Percentiles rank a stretch among this genome's conserved stretches.
These are phyloP conservation scores for Glaucomys volans DNA, from an alignment of 2,113 vertebrate species.

Conservation along the genomic window DNA sequence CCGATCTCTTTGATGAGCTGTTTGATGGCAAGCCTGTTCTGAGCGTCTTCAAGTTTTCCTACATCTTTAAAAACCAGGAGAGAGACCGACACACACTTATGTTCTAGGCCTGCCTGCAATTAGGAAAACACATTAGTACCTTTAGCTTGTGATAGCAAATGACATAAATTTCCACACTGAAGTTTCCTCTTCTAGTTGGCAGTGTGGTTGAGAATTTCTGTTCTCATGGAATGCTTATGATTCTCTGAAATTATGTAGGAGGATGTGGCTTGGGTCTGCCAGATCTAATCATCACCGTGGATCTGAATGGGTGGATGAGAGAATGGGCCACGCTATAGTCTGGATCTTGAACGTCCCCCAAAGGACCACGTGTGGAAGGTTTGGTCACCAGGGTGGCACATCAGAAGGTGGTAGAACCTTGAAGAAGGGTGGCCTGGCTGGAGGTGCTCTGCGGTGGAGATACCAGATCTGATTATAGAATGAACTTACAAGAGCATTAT, in stretches of 20 bases:
- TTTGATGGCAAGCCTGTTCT: slow-evolving; percentile 87
- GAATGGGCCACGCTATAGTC: background rate
- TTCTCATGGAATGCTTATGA: background rate
- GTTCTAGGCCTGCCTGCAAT: background rate
- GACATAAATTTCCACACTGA: background rate
- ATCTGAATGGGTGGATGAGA: background rate
- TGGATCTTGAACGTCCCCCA: background rate
- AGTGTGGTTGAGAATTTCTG: background rate
- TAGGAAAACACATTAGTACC: background rate
- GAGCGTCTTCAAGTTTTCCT: slow-evolving; percentile 86
- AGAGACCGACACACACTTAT: background rate
- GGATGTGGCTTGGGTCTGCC: background rate
- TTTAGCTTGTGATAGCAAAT: accelerated
- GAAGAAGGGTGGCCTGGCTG: too few relatives aligned
- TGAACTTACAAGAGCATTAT: too few relatives aligned
- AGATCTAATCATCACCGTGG: background rate
- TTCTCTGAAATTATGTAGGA: background rate
- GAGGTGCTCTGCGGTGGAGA: too few relatives aligned
- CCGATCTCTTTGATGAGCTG: slow-evolving; percentile 90
- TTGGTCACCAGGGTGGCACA: background rate
- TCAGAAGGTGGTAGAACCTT: background rate
- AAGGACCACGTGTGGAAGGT: background rate
- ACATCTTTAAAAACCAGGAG: slow-evolving; percentile 87
- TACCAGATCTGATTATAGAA: too few relatives aligned
- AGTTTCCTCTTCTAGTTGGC: background rate